Evolutionary conservation across 2,888 invertebrate genomes (phyloP), one percentile per base, ranked within the genome.

Genomic region (Philhelius pedissequus): DNA sequence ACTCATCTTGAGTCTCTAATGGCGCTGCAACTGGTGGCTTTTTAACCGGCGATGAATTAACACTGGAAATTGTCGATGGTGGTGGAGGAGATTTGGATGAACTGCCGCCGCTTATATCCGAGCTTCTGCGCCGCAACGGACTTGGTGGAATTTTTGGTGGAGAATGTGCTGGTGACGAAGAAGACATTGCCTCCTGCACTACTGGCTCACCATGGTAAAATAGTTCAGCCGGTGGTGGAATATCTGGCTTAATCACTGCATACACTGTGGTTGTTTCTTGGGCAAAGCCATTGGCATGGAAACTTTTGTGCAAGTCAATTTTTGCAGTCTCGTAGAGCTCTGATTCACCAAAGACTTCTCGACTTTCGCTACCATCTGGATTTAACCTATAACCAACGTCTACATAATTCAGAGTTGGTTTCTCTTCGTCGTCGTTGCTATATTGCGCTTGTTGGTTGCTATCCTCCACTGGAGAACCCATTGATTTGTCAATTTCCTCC

Each of bases 381-480:
- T 92, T 92, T 15, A 91, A 88, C 35, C 92, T 90, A 88, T 91
- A 91, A 13, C 91, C 92, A 25, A 92, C 91, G 86, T 92, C 92
- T 27, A 91, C 91, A 87, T 92, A 92, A 80, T 91, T 90, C 5
- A 92, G 88, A 56, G 89, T 89, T 43, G 89, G 89, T 2, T 87
- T 87, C 27, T 89, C 89, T 20, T 86, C 86, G 18, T 86, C 82
- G n/a, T 87, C 87, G 40, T 86, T 74, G 30, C 68, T 73, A 13
- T 74, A 78, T 30, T 83, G 84, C 66, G 71, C 70, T 70, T 62
- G 66, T 70, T 62, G 66, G 27, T 35, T 69, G 22, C 5, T 15
- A 8, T 20, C 54, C 43, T 30, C n/a, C 4, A 7, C 43, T 64
- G 77, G 73, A 58, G 27, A 66, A 38, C 20, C 66, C 22, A 43